Conservation (phyloP, 2,797 vertebrate genomes). For the Poeciliopsis paucimaculata region DNA sequence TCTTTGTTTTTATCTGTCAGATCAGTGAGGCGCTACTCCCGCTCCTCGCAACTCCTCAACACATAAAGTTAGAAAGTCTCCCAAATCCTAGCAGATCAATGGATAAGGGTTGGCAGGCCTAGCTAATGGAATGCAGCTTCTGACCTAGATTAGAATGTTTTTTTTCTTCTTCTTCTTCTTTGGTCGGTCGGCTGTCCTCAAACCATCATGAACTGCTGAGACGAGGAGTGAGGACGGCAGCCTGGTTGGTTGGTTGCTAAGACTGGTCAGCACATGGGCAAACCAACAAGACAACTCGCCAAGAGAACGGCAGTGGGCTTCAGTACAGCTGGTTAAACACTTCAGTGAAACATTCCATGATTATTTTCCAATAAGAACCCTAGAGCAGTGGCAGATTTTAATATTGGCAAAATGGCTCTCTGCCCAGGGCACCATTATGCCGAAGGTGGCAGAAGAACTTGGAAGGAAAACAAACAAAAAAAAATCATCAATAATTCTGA, state of each 20-base stretch:
- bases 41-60: slow-evolving; percentile 72
- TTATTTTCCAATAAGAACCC: not conserved
- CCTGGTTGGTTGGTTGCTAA: slow-evolving; percentile 24
- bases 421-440: not conserved
- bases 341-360: not conserved
- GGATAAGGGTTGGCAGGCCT: slow-evolving; percentile 77
- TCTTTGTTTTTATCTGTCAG: slow-evolving; percentile 80
- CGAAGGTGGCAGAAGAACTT: not conserved
- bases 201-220: slow-evolving; percentile 41
- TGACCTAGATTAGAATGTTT: slow-evolving; percentile 79
- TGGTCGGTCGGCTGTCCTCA: slow-evolving; percentile 52
- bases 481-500: not conserved
- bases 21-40: slow-evolving; percentile 70
- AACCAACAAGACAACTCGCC: slow-evolving; percentile 19
- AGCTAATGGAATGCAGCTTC: slow-evolving; percentile 78
- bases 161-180: slow-evolving; percentile 58
- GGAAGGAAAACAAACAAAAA: not conserved
- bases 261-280: slow-evolving; percentile 32
- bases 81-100: slow-evolving; percentile 77
- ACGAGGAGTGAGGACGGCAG: slow-evolving; percentile 7
- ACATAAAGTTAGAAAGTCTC: slow-evolving; percentile 79
- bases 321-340: not conserved
- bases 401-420: not conserved
- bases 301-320: slow-evolving; percentile 7
- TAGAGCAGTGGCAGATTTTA: too few species aligned